Evolutionary conservation across 2,888 invertebrate species (phyloP).

Genomic region (Agonum fuliginosum): DNA sequence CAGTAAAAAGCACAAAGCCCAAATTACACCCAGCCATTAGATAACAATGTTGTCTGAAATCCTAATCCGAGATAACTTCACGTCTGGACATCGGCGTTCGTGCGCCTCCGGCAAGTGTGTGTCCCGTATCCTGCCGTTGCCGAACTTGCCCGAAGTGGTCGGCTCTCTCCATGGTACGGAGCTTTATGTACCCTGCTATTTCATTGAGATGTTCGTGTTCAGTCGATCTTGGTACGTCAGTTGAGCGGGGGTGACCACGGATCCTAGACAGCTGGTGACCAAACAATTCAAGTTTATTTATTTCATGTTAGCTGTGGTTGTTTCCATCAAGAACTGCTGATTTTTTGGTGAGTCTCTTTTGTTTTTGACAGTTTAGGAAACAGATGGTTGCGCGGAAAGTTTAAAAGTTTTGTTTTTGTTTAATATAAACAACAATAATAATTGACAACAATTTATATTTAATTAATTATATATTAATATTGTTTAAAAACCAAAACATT

Average conservation of each 20-base stretch:
- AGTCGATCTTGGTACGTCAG: constrained; percentile 40
- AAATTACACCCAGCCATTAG: constrained; percentile 47
- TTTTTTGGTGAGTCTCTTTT: constrained; percentile 9
- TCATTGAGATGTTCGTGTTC: constrained; percentile 50
- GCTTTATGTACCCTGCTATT: constrained; percentile 54
- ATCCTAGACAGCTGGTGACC: constrained; percentile 6
- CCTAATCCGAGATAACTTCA: constrained; percentile 39
- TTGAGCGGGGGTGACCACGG: neutral
- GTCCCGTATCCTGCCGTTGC: neutral
- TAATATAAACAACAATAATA: neutral
- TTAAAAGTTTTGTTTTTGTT: neutral
- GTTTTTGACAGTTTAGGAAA: neutral
- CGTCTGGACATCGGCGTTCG: constrained; percentile 1
- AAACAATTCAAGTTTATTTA: neutral
- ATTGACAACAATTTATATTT: neutral
- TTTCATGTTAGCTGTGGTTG: constrained; percentile 7
- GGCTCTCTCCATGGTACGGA: neutral
- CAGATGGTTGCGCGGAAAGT: constrained; percentile 8
- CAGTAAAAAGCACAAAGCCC: constrained; percentile 43
- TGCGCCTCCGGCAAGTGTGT: neutral
- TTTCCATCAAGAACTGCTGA: neutral
- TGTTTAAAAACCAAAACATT: neutral
- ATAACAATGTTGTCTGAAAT: constrained; percentile 50
- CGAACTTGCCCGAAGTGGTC: constrained; percentile 35
- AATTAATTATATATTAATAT: neutral